phyloP scores from a whole-genome alignment of 2,113 vertebrate genomes.

The Vanacampus margaritifer region DNA sequence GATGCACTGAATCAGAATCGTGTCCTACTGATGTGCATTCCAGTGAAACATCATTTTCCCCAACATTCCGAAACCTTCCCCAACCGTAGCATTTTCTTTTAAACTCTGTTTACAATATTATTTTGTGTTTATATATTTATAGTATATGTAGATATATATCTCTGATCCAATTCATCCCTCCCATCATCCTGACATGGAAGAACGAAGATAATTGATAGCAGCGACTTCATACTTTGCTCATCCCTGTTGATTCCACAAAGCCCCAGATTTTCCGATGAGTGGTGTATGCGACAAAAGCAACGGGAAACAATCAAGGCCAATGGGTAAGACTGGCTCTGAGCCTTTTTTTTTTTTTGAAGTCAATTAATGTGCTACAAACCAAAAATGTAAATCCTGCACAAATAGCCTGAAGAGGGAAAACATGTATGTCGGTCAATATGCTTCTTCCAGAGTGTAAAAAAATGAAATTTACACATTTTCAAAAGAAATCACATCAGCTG shows the following conservation, averaged over 20 bases:
- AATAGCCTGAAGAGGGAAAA: constrained; percentile 85
- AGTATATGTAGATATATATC: background rate
- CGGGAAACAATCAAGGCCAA: background rate
- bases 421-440: constrained; percentile 69
- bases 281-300: constrained; percentile 7
- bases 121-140: constrained; percentile 50
- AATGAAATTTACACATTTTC: constrained; percentile 50
- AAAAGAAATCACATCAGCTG: constrained; percentile 95
- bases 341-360: constrained; percentile 22
- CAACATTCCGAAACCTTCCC: constrained; percentile 70
- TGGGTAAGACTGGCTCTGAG: background rate
- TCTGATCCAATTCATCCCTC: constrained; percentile 46
- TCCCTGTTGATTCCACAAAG: constrained; percentile 98
- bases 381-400: constrained; percentile 71
- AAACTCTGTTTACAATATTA: constrained; percentile 38
- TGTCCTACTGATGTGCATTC: constrained; percentile 98
- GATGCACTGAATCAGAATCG: constrained; percentile 85
- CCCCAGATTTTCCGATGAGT: constrained; percentile 77
- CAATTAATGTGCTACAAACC: constrained; percentile 72
- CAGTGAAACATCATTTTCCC: constrained; percentile 80
- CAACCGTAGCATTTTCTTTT: background rate
- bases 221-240: constrained; percentile 99
- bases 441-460: constrained; percentile 79
- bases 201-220: constrained; percentile 87
- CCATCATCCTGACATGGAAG: constrained; percentile 78